Conservation (phyloP, 2,113 vertebrate genomes). For the Octodon degus region DNA sequence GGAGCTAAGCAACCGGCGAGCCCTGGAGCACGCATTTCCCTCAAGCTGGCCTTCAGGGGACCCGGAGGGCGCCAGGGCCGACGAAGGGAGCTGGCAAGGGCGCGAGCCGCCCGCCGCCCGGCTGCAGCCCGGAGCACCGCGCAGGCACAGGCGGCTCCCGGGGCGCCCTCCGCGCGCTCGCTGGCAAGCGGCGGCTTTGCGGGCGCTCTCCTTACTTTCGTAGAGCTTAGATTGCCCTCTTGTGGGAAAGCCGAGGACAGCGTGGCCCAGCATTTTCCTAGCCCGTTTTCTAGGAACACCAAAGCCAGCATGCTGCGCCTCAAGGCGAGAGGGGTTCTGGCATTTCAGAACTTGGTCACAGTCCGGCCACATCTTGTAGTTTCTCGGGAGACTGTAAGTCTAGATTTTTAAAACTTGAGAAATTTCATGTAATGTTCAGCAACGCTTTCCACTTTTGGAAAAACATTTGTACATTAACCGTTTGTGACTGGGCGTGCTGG, state of each 20-base stretch:
- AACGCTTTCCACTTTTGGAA: not conserved
- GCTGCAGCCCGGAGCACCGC: too few relatives aligned
- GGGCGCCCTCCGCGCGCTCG: not conserved
- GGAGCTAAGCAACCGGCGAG: not conserved
- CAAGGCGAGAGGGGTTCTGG: not conserved
- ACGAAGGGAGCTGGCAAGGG: not conserved
- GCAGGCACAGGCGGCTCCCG: too few relatives aligned
- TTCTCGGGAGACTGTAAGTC: conserved; percentile 21
- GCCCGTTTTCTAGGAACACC: not conserved
- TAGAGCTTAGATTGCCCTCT: conserved; percentile 75
- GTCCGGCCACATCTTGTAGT: not conserved
- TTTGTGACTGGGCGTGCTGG: not conserved
- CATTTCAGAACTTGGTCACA: not conserved
- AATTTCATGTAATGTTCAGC: conserved; percentile 3
- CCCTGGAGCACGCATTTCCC: not conserved
- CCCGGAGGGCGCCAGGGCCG: not conserved
- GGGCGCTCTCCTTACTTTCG: not conserved
- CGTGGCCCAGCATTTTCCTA: not conserved
- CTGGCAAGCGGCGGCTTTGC: not conserved
- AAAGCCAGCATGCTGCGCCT: not conserved
- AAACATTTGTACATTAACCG: not conserved
- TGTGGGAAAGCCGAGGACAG: conserved; percentile 64
- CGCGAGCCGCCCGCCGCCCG: too few relatives aligned
- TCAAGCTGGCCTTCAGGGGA: not conserved
- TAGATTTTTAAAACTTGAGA: not conserved